phyloP scores from a whole-genome alignment of 2,113 vertebrate genomes.

The Ranitomeya imitator region DNA sequence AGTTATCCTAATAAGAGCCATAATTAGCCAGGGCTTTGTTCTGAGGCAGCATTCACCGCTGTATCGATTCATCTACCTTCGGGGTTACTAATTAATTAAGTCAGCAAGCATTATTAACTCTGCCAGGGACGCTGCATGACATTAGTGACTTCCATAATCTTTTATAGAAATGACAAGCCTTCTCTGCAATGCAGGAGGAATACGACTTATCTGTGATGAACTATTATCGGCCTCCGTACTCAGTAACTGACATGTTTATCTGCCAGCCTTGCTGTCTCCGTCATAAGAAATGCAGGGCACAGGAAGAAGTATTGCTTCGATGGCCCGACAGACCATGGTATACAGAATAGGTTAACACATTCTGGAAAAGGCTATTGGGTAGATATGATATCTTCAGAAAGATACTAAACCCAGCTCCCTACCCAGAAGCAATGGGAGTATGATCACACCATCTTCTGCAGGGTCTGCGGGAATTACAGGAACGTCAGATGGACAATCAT shows the following conservation, averaged over 20 bases:
- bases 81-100: conserved; percentile 49
- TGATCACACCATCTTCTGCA: background rate
- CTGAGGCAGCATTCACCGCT: background rate
- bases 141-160: conserved; percentile 35
- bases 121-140: conserved; percentile 3
- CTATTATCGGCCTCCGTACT: background rate
- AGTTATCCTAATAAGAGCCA: background rate
- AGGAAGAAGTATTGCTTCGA: background rate
- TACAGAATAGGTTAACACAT: background rate
- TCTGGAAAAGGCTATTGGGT: background rate
- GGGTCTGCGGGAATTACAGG: background rate
- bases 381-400: background rate
- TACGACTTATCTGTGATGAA: conserved; percentile 10
- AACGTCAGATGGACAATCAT: background rate
- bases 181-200: background rate
- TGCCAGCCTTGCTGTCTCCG: background rate
- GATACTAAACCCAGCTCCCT: background rate
- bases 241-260: conserved; percentile 9
- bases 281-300: background rate
- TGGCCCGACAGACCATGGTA: background rate
- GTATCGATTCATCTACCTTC: conserved; percentile 50
- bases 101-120: conserved; percentile 49
- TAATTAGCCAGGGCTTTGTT: conserved; percentile 6
- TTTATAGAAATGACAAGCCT: conserved; percentile 20
- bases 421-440: background rate